Percentiles rank a stretch among this genome's conserved stretches.
These are phyloP conservation scores for Orientallactaga bullata DNA, from an alignment of 2,113 vertebrate species.

Conservation along the genomic window DNA sequence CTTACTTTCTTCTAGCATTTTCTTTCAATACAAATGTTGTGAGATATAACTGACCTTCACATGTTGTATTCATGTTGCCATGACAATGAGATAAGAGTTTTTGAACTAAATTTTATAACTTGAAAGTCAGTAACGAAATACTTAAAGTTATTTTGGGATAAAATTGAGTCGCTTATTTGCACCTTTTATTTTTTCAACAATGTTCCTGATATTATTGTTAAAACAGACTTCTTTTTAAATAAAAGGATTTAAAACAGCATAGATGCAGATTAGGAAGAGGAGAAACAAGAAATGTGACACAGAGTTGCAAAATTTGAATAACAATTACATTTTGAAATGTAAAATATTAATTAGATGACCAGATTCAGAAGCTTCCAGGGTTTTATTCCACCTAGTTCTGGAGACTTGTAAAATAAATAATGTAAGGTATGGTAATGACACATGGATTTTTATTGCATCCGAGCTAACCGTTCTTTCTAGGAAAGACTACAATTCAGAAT, in stretches of 20 bases:
- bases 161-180: neutral
- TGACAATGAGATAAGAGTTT: neutral
- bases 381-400: neutral
- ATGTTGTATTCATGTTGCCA: neutral
- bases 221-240: slow-evolving; percentile 33
- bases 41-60: neutral
- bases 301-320: neutral
- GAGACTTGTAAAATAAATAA: slow-evolving; percentile 15
- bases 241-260: neutral
- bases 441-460: neutral
- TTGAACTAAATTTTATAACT: neutral
- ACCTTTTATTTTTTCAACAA: neutral
- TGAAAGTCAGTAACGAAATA: neutral
- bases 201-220: neutral
- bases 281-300: neutral
- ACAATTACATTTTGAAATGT: neutral
- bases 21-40: neutral
- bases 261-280: neutral
- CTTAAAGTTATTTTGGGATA: neutral
- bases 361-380: neutral
- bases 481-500: slow-evolving; percentile 26
- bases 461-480: neutral
- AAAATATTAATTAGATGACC: neutral
- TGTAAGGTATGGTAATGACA: neutral
- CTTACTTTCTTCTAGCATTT: neutral